Evolutionary conservation across 2,113 vertebrate genomes (phyloP), one percentile per base, ranked within the genome.

Genomic region (Fulmarus glacialis): DNA sequence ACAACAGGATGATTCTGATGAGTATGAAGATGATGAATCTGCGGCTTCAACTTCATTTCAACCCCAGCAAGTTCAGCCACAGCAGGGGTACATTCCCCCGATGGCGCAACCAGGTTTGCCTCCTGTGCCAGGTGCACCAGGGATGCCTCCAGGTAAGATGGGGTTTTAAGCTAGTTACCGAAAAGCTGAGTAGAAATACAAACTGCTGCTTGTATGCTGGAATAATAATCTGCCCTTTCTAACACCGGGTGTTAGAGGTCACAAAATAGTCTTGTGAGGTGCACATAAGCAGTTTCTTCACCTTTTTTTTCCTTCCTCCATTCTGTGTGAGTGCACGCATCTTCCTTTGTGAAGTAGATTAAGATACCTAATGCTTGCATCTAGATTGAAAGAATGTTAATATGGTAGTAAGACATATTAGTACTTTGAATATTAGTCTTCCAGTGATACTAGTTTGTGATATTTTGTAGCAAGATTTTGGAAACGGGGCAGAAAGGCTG

Each of bases 1-100:
- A 77, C 99, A 99, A 77, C 99, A 99, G 92, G 99, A 99, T 79
- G 99, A 99, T 98, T 99, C 99, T 45, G 99, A 99, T 94, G 99
- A 99, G 9, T 99, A 99, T 17, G 99, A 99, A 32, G 99, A 99
- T 23, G 99, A 99, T 10, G 99, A 99, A 29, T 98, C 98, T 91
- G 99, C 99, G 81, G 98, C 99, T 48, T 99, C 99, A 47, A 99
- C 99, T 60, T 99, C 99, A 43, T 99, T 98, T 98, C 99, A 99
- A 16, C 98, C 99, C 72, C 98, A 98, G n/a, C 97, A 98, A 53
- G 98, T 99, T 85, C 99, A 99, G 87, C 99, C 99, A 4, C 99
- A 99, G 68, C 96, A 99, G 63, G 98, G 98, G 42, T 99, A 99
- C 66, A 98, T 99, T 77, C 98, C 99, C 23, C 98, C 99, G 7